Percentiles rank a stretch among this genome's conserved stretches.
Conservation (phyloP, 2,888 invertebrate species). For the Oligia strigilis region DNA sequence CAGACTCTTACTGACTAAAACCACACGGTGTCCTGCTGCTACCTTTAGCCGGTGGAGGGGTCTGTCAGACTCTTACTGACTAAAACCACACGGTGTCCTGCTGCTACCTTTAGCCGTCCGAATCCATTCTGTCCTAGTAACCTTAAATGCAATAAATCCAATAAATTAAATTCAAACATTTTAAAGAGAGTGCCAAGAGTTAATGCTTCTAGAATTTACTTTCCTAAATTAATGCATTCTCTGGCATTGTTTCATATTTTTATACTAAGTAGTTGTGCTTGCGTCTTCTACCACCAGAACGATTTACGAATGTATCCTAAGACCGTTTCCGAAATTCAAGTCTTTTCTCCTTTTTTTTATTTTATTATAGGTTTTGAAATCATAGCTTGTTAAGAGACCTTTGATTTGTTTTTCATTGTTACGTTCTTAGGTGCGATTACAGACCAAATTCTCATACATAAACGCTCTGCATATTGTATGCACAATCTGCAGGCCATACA, state of each 20-base stretch:
- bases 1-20: no score
- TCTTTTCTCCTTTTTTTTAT: accelerated
- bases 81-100: no score
- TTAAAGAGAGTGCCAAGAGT: conserved; percentile 36
- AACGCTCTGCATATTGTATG: neutral
- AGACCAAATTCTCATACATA: neutral
- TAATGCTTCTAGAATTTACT: conserved; percentile 45
- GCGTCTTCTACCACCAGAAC: neutral
- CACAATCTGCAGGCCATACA: neutral
- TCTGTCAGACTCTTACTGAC: no score
- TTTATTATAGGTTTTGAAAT: neutral
- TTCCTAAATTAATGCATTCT: conserved; percentile 47
- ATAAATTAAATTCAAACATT: conserved; percentile 28
- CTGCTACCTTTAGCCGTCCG: neutral
- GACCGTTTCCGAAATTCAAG: neutral
- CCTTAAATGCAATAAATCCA: neutral
- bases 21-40: no score
- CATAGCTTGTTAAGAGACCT: neutral
- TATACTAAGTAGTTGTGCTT: conserved; percentile 10
- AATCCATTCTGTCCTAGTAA: neutral
- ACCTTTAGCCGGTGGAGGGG: no score
- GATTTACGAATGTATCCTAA: neutral
- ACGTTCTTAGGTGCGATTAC: neutral
- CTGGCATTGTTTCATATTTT: conserved; percentile 49
- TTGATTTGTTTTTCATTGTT: neutral